These are phyloP conservation scores for Centropristis striata DNA, from an alignment of 2,113 vertebrate species.

Conservation along the genomic window DNA sequence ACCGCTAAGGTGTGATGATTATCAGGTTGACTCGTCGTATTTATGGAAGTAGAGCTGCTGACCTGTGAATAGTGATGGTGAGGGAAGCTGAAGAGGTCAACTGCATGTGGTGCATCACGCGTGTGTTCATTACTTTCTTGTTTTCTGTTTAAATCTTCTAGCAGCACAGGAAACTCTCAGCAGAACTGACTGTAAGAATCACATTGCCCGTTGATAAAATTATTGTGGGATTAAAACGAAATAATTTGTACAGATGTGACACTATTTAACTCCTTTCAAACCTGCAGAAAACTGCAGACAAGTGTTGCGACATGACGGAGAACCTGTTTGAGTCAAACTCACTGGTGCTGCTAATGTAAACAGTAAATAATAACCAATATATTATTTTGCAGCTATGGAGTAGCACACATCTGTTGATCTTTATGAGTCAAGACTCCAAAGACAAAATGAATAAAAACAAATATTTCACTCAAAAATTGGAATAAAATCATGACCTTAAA, in stretches of 20 bases:
- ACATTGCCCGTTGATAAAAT: neutral
- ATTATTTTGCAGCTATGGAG: neutral
- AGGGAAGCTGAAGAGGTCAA: slow-evolving; percentile 35
- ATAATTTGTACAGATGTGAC: neutral
- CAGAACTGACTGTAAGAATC: neutral
- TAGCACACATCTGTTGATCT: neutral
- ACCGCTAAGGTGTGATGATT: neutral
- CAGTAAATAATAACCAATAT: neutral
- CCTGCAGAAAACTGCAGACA: neutral
- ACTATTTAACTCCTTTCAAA: neutral
- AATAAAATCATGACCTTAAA: no score
- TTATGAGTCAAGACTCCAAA: no score
- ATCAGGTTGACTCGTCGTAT: slow-evolving; percentile 19
- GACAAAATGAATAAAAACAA: no score
- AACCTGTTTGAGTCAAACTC: neutral
- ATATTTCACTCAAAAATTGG: no score
- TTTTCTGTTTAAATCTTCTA: neutral
- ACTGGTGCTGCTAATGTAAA: neutral
- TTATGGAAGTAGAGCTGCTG: slow-evolving; percentile 8
- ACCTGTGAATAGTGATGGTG: slow-evolving; percentile 16
- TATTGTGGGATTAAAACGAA: neutral
- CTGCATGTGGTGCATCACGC: slow-evolving; percentile 25
- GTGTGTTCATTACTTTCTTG: slow-evolving; percentile 29
- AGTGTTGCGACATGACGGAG: neutral
- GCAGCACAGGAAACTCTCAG: neutral